Base-by-base conservation (phyloP, 2,113 vertebrate species). In the Motacilla alba region DNA sequence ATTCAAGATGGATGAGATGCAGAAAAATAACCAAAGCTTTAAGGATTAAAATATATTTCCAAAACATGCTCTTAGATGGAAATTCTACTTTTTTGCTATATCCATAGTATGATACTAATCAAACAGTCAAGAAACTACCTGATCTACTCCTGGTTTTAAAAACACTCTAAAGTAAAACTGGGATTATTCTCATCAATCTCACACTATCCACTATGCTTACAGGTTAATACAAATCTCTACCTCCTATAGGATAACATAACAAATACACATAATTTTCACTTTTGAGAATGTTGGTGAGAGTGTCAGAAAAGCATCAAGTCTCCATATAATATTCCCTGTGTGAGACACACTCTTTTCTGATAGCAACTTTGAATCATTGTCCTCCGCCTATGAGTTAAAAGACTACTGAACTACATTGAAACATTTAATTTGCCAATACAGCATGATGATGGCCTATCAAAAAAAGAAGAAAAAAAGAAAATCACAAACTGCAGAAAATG, bases 321-420 rank as follows among this genome's bases (percentile, higher is more conserved):
- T 6, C 7, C 4, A 0, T 13, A 39, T 21, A 10, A 50, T 2
- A 4, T n/a, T 83, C 27, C 30, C 23, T 68, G 3, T 10, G 13
- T 31, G 43, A 77, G 9, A 60, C 15, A 24, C 4, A 4, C 11
- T 76, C 6, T 44, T 52, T 74, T 62, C 50, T 44, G 26, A 44
- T 7, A 55, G 41, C 12, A 39, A 21, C 30, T 79, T 47, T 41
- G n/a, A 55, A 47, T 20, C 26, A 47, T 10, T 70, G 28, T 63
- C 24, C 16, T 55, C 30, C 21, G n/a, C 28, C 13, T 62, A 23
- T 0, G 5, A 67, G 26, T 62, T 73, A 70, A 89, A 76, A 73
- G 20, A 46, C 31, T 33, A 16, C 4, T 24, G 8, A 63, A n/a
- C 20, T 58, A 62, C 19, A 26, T 0, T 46, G 60, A 89, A 94